Conservation (phyloP, 2,797 vertebrate species). For the Lateolabrax maculatus region DNA sequence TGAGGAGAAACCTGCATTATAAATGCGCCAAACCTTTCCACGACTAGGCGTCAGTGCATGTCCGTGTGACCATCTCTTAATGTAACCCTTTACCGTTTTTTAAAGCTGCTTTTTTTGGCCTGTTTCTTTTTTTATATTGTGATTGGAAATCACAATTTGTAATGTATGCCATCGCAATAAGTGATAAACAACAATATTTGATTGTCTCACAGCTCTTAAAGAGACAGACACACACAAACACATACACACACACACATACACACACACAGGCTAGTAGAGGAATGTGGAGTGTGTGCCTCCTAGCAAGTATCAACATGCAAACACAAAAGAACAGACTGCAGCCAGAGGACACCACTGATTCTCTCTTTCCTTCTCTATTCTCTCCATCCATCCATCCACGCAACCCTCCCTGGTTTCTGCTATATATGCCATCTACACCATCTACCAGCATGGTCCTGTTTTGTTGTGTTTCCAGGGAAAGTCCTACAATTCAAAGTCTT, state of each 20-base stretch:
- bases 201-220: background rate
- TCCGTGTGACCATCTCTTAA: no score
- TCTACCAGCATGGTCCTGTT: background rate
- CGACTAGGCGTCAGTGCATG: no score
- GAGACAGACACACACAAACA: no score
- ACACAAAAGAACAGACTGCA: background rate
- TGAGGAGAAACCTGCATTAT: no score
- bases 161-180: no score
- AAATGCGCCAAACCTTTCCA: no score
- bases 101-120: no score
- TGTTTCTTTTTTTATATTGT: no score
- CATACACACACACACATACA: background rate
- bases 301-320: conserved; percentile 43
- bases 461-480: background rate
- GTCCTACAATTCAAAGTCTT: background rate
- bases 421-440: background rate
- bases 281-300: conserved; percentile 33
- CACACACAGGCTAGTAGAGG: conserved; percentile 10
- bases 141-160: no score
- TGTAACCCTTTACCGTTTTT: no score
- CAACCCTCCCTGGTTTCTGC: background rate
- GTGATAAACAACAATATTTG: background rate
- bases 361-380: background rate
- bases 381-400: background rate
- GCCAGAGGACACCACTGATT: background rate